A percentile compares a stretch with the other conserved stretches of the same genome.
These are phyloP conservation scores for Acipenser transmontanus DNA, from an alignment of 2,797 vertebrate species.

Conservation along the genomic window DNA sequence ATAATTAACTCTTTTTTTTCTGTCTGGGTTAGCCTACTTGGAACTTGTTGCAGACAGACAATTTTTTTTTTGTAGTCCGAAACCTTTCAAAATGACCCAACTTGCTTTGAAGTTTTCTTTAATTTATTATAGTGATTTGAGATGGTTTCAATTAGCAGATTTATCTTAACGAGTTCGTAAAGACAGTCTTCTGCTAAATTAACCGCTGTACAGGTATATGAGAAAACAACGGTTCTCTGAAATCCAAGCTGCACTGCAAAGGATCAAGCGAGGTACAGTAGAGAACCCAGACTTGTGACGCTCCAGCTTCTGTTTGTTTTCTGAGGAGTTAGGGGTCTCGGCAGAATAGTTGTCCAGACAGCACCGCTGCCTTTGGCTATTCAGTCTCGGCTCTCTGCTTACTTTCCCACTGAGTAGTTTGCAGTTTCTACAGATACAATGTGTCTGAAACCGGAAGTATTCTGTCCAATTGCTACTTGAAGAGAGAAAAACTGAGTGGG, in stretches of 20 bases:
- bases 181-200: too few species aligned
- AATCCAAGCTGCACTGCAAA: neutral
- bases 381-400: conserved; percentile 5
- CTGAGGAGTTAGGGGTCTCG: neutral
- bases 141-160: too few species aligned
- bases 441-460: conserved; percentile 16
- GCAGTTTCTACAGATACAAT: conserved; percentile 9
- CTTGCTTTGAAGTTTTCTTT: too few species aligned
- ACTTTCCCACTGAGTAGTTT: neutral
- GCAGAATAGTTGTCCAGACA: conserved; percentile 2
- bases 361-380: neutral
- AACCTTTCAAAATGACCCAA: too few species aligned
- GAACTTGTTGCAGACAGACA: too few species aligned
- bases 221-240: too few species aligned
- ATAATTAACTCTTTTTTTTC: too few species aligned
- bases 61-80: too few species aligned
- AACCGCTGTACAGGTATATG: too few species aligned
- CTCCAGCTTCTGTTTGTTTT: neutral
- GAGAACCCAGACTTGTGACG: neutral
- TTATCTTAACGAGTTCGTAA: too few species aligned
- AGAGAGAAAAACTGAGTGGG: neutral
- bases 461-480: conserved; percentile 10
- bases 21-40: too few species aligned
- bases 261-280: conserved; percentile 3
- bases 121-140: too few species aligned